Base-by-base conservation (phyloP, 2,113 vertebrate species). In the Polypterus bichir region DNA sequence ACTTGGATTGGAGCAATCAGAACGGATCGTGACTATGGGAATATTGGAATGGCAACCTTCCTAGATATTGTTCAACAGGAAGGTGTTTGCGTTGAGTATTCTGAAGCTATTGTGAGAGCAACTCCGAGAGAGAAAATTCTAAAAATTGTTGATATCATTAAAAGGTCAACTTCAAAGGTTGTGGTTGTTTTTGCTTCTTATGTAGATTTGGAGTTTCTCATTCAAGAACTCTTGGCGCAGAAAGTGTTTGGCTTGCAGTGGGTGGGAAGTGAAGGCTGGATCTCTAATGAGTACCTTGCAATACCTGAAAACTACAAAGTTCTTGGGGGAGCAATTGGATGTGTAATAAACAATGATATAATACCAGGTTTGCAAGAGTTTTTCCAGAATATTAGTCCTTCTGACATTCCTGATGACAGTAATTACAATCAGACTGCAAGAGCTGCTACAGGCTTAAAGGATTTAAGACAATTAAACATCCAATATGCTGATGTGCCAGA, bases 1-100 rank as follows among this genome's bases (percentile, higher is more conserved):
- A 64, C 46, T 4, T 64, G 63, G 63, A 48, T 64, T 47, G 63
- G 63, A 11, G 58, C 63, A 10, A 9, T 64, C 27, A 59, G 63
- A 46, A 53, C 49, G n/a, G 58, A 64, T 57, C 59, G 4, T 7
- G 63, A 64, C 54, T 64, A 64, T 49, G 63, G 63, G 11, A 59
- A 59, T 44, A 57, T 56, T 58, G 62, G 62, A 49, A 64, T 64
- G 54, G 11, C 47, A 48, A 48, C 7, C 27, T 64, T 58, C 49
- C 6, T 64, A 9, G 4, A 64, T 45, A 6, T 47, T 5, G 47
- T 48, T 5, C n/a, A 58, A 10, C 55, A 58, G 27, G 1, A 45
- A 9, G 62, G 62, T 3, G 54, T 64, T 10, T 64, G 62, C 44
- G 58, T 64, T 4, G 55, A 54, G 4, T 64, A 64, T 48, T 64